Evolutionary conservation across 2,113 vertebrate genomes (phyloP), one percentile per base, ranked within the genome.

Genomic region (Thymallus thymallus): DNA sequence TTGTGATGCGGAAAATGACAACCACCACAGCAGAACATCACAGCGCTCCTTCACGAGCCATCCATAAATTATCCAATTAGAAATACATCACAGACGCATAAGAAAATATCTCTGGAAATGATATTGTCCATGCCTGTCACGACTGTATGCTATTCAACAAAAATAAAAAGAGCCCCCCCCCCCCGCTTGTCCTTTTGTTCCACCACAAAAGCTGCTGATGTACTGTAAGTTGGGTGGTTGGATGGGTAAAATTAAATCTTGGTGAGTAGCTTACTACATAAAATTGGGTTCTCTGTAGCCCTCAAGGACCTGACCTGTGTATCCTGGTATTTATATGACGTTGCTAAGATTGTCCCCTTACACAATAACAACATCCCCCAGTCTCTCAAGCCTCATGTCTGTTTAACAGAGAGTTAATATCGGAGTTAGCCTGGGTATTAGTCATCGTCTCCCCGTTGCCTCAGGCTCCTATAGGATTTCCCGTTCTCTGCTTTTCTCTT

Each of bases 401-500:
- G 32, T 29, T 30, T 72, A 32, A 61, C 26, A 20, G 20, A 72
- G 20, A 29, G 23, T 71, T 60, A 1, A 71, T 60, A 24, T 45
- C 56, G 18, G 63, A 18, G 24, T 10, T 23, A 20, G 13, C 35
- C 20, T 9, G 41, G 24, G 1, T 1, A 12, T 61, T 16, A 23
- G 13, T 1, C 10, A 94, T 90, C 97, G 3, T 87, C 84, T 48
- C 91, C 94, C 88, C 97, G 94, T 84, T 95, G 95, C 48, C 97
- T 92, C 76, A 98, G 89, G 80, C 94, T 96, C 88, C 96, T 93
- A 77, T 94, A 92, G 77, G 94, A 92, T 88, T 95, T 98, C 72
- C 95, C 94, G 80, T 96, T 98, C 86, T 96, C 96, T 23, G 93
- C 80, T 87, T 94, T 98, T 86, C 94, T 96, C 87, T 94, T 99